Conservation (phyloP, 2,113 vertebrate genomes). For the Muntiacus muntjak region DNA sequence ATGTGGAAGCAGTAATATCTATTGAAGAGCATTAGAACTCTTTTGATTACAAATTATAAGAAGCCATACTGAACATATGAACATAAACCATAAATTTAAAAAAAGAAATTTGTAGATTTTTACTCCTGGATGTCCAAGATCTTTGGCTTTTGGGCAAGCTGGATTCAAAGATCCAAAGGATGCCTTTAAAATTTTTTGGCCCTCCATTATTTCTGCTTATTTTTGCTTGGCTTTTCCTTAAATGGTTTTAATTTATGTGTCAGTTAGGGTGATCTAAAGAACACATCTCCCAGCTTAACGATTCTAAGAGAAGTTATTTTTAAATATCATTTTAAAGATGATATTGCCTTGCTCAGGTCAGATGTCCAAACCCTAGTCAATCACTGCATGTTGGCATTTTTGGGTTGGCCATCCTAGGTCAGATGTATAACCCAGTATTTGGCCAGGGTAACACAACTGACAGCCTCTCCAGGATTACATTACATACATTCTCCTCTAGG, state of each 20-base stretch:
- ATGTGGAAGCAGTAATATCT: not conserved
- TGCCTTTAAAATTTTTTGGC: not conserved
- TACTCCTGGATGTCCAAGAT: not conserved
- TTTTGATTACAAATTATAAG: not conserved
- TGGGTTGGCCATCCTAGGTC: not conserved
- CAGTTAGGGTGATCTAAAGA: not conserved
- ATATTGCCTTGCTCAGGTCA: not conserved
- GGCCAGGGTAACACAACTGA: no score
- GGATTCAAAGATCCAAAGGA: not conserved
- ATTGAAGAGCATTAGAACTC: not conserved
- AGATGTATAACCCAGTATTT: not conserved
- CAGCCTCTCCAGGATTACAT: not conserved
- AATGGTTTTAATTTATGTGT: not conserved
- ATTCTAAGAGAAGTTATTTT: not conserved
- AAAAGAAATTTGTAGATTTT: not conserved
- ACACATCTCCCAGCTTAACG: not conserved
- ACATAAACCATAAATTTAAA: not conserved
- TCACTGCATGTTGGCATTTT: not conserved
- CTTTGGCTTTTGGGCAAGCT: not conserved
- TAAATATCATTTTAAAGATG: not conserved
- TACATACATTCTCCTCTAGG: no score
- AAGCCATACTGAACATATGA: not conserved
- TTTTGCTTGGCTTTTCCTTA: conserved; percentile 1
- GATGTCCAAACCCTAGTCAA: not conserved
- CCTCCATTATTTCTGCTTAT: not conserved